phyloP scores from a whole-genome alignment of 2,888 invertebrate species.

The Acronicta aceris region DNA sequence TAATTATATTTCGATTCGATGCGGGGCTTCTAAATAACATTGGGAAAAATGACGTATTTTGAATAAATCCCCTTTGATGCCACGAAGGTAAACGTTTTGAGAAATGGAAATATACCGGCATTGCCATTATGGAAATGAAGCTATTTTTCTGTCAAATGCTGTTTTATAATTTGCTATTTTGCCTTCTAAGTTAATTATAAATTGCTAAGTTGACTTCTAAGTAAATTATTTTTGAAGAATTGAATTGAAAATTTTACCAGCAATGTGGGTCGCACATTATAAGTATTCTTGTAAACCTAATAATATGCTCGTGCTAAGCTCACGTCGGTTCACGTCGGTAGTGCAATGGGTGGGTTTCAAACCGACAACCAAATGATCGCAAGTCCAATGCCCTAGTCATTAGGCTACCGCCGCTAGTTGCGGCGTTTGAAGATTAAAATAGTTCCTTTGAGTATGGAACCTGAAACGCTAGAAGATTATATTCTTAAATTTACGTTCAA shows the following conservation, averaged over 20 bases:
- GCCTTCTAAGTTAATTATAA: slow-evolving; percentile 24
- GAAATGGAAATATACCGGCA: slow-evolving; percentile 24
- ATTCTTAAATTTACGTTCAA: slow-evolving; percentile 1
- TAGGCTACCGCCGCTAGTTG: too few relatives aligned
- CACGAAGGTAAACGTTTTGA: slow-evolving; percentile 9
- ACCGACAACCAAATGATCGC: too few relatives aligned
- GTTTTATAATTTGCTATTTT: slow-evolving; percentile 29
- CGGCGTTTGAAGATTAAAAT: too few relatives aligned
- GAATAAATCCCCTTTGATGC: slow-evolving; percentile 16
- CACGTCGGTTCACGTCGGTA: too few relatives aligned
- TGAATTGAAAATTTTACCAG: too few relatives aligned
- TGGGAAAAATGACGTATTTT: slow-evolving; percentile 6
- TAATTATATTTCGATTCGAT: slow-evolving; percentile 15
- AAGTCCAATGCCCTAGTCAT: too few relatives aligned
- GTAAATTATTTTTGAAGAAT: slow-evolving; percentile 20
- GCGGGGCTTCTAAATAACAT: slow-evolving; percentile 2
- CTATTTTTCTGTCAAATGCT: slow-evolving; percentile 13
- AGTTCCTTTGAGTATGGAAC: too few relatives aligned
- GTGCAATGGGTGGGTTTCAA: too few relatives aligned
- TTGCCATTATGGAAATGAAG: slow-evolving; percentile 26
- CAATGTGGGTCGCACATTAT: too few relatives aligned
- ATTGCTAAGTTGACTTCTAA: slow-evolving; percentile 21
- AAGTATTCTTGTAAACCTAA: too few relatives aligned
- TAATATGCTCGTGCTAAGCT: too few relatives aligned
- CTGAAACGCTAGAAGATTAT: too few relatives aligned